Percentiles rank a stretch among this genome's conserved stretches.
phyloP scores from a whole-genome alignment of 2,113 vertebrate species.

The Formicarius rufipectus region DNA sequence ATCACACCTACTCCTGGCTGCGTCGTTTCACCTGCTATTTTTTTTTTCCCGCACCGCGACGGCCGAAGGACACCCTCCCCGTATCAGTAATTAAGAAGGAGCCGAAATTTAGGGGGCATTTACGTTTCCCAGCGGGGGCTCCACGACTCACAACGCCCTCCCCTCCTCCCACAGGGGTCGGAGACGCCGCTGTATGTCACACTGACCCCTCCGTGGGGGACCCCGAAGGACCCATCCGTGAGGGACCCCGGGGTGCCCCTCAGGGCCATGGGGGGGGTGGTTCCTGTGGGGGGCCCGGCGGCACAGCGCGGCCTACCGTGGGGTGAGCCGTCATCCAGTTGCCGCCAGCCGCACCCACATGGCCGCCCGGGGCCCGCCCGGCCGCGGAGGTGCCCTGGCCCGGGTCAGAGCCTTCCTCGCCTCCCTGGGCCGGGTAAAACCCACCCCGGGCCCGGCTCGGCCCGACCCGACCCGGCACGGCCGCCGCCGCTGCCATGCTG shows the following conservation, averaged over 20 bases:
- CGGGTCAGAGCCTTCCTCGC: background rate
- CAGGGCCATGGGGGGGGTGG: background rate
- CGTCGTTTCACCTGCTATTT: background rate
- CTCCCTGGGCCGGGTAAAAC: no score
- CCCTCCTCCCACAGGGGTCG: no score
- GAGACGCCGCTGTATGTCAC: fast-evolving
- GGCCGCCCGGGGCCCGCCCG: background rate
- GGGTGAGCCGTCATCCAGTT: slow-evolving; percentile 48
- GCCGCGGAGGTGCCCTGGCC: background rate
- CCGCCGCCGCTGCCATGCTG: background rate
- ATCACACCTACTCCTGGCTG: background rate
- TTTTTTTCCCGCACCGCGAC: background rate
- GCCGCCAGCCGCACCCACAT: background rate
- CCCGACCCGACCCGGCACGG: no score
- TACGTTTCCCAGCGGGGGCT: background rate
- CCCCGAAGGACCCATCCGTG: background rate
- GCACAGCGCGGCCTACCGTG: background rate
- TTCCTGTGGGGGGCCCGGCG: background rate
- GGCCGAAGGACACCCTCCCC: background rate
- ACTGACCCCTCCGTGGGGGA: background rate
- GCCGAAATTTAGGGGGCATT: background rate
- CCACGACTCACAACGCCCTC: background rate
- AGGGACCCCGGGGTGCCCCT: background rate
- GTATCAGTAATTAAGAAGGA: background rate
- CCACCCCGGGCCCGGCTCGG: no score